These are phyloP conservation scores for Nematolebias whitei DNA, from an alignment of 2,113 vertebrate genomes.

Conservation along the genomic window DNA sequence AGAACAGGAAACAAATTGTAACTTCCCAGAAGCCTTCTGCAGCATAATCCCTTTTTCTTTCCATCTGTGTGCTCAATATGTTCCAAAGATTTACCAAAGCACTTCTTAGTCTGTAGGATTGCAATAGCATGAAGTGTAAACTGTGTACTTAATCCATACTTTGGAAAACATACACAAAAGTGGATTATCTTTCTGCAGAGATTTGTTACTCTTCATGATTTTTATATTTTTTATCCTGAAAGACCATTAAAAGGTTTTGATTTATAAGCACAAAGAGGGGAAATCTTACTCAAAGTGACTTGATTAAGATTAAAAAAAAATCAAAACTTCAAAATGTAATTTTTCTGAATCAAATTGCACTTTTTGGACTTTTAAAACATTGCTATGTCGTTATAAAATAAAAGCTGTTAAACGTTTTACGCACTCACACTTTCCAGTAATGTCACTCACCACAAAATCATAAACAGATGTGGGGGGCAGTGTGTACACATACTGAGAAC, in stretches of 20 bases:
- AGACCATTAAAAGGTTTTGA: neutral
- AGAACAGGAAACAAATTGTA: conserved; percentile 13
- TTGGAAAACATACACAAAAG: conserved; percentile 11
- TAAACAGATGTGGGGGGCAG: conserved; percentile 15
- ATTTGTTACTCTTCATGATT: neutral
- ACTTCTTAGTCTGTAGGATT: conserved; percentile 16
- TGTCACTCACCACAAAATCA: neutral
- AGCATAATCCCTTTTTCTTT: conserved; percentile 31
- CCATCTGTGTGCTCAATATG: conserved; percentile 49
- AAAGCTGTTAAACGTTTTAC: conserved; percentile 1
- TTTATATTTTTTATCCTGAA: conserved; percentile 1
- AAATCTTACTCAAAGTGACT: neutral
- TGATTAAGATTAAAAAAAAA: neutral
- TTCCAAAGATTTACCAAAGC: conserved; percentile 30
- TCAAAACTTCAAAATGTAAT: neutral
- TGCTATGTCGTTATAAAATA: neutral
- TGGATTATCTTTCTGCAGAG: conserved; percentile 23
- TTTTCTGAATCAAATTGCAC: neutral
- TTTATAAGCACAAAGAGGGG: neutral
- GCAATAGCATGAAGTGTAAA: conserved; percentile 21
- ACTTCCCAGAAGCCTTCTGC: conserved; percentile 26
- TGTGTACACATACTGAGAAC: neutral
- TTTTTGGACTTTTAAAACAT: neutral
- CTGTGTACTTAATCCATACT: conserved; percentile 15
- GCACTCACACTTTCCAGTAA: neutral